Evolutionary conservation across 1,140 invertebrate species (phyloP).

Genomic region (Rhagoletis pomonella): DNA sequence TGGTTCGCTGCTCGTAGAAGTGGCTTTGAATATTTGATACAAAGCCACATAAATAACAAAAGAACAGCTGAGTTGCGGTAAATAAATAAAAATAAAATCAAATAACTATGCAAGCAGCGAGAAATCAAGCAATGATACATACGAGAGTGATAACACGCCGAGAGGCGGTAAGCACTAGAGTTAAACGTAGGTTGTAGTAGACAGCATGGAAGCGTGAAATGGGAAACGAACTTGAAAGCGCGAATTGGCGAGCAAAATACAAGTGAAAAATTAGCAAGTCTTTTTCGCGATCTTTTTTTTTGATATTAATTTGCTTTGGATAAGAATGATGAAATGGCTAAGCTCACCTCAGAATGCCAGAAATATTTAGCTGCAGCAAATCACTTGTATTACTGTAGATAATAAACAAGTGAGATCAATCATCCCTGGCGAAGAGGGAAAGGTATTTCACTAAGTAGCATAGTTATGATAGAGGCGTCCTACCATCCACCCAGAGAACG

Average conservation of each 20-base stretch:
- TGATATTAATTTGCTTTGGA: too few relatives aligned
- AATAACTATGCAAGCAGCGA: not conserved
- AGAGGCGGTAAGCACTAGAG: not conserved
- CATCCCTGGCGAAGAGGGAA: too few relatives aligned
- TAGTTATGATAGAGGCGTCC: too few relatives aligned
- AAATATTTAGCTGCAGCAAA: too few relatives aligned
- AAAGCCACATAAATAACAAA: not conserved
- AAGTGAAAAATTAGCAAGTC: not conserved
- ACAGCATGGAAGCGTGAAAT: not conserved
- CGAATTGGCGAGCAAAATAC: too few relatives aligned
- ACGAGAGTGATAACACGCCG: slow-evolving; percentile 6
- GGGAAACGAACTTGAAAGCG: not conserved
- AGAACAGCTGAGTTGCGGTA: slow-evolving; percentile 20
- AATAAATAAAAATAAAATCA: slow-evolving; percentile 32
- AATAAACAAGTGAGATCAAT: too few relatives aligned
- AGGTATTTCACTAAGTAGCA: too few relatives aligned
- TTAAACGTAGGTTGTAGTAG: not conserved
- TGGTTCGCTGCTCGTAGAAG: slow-evolving; percentile 1
- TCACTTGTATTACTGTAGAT: too few relatives aligned
- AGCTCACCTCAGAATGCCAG: too few relatives aligned
- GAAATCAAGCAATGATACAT: not conserved
- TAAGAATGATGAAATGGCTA: too few relatives aligned
- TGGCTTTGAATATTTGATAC: not conserved
- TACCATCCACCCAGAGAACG: too few relatives aligned
- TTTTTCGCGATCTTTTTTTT: too few relatives aligned